Evolutionary conservation across 1,140 invertebrate species (phyloP).

Genomic region (Philotrypesis tridentata): DNA sequence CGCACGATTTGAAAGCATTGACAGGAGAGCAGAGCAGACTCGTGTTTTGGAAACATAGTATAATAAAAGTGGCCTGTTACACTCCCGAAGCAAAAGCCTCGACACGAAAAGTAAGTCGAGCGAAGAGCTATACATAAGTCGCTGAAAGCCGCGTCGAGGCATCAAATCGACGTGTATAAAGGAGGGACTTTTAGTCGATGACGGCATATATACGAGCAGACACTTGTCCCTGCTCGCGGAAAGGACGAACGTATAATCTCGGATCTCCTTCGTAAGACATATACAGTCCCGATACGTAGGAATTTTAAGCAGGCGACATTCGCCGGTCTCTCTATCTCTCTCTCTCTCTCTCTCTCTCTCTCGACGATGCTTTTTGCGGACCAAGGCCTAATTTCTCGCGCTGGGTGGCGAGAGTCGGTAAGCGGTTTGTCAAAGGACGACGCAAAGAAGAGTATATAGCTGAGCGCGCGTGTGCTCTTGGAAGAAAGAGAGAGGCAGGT

Average conservation of each 20-base stretch:
- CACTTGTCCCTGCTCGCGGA: neutral
- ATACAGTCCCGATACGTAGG: slow-evolving; percentile 55
- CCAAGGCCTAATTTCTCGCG: slow-evolving; percentile 64
- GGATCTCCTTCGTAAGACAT: slow-evolving; percentile 12
- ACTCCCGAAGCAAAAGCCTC: neutral
- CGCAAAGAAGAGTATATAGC: neutral
- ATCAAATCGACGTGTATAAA: slow-evolving; percentile 22
- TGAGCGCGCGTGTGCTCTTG: neutral
- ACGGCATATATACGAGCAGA: slow-evolving; percentile 26
- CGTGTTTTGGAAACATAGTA: slow-evolving; percentile 8
- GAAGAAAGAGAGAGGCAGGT: neutral
- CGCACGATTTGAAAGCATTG: neutral
- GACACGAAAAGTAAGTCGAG: slow-evolving; percentile 25
- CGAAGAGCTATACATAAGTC: slow-evolving; percentile 20
- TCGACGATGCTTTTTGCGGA: slow-evolving; percentile 59
- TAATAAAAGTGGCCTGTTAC: neutral
- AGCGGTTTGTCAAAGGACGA: slow-evolving; percentile 62
- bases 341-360: no score
- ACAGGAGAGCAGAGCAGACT: neutral
- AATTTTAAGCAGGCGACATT: slow-evolving; percentile 67
- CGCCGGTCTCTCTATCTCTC: slow-evolving; percentile 50
- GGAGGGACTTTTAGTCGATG: neutral
- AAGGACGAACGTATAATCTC: slow-evolving; percentile 13
- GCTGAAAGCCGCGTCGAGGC: neutral
- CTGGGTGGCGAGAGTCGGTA: slow-evolving; percentile 63